Conservation (phyloP, 2,888 invertebrate species). For the Athalia rosae region DNA sequence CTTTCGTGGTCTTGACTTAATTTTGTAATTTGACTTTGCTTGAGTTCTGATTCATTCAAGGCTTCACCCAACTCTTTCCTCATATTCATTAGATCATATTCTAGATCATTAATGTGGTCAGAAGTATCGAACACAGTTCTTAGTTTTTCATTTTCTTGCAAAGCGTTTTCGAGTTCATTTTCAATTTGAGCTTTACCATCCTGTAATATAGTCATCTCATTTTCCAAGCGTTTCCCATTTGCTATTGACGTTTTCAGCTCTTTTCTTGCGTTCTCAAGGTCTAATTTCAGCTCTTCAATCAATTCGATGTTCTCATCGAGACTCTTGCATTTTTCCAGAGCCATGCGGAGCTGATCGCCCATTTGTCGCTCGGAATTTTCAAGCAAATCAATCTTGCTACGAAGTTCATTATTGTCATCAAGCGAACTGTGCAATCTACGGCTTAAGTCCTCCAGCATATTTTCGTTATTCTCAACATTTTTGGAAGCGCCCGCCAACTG, state of each 20-base stretch:
- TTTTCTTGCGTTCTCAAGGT: slow-evolving; percentile 63
- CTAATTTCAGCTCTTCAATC: slow-evolving; percentile 63
- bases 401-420: slow-evolving; percentile 68
- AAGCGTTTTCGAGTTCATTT: slow-evolving; percentile 62
- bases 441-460: slow-evolving; percentile 60
- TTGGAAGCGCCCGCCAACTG: slow-evolving; percentile 72
- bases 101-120: slow-evolving; percentile 76
- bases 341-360: slow-evolving; percentile 57
- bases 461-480: slow-evolving; percentile 54
- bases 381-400: slow-evolving; percentile 70
- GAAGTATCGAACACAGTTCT: slow-evolving; percentile 53
- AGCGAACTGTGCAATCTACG: slow-evolving; percentile 56
- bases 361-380: slow-evolving; percentile 58
- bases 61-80: slow-evolving; percentile 76
- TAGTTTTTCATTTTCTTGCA: slow-evolving; percentile 61
- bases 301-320: slow-evolving; percentile 46
- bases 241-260: slow-evolving; percentile 67
- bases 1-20: slow-evolving; percentile 60
- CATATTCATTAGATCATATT: slow-evolving; percentile 78
- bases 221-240: slow-evolving; percentile 72
- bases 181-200: slow-evolving; percentile 73
- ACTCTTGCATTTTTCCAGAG: no score
- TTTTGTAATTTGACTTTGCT: slow-evolving; percentile 52
- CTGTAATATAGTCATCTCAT: slow-evolving; percentile 72
- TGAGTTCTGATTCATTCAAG: slow-evolving; percentile 59